These are phyloP conservation scores for Ciconia maguari DNA, from an alignment of 2,113 vertebrate species.

Conservation along the genomic window DNA sequence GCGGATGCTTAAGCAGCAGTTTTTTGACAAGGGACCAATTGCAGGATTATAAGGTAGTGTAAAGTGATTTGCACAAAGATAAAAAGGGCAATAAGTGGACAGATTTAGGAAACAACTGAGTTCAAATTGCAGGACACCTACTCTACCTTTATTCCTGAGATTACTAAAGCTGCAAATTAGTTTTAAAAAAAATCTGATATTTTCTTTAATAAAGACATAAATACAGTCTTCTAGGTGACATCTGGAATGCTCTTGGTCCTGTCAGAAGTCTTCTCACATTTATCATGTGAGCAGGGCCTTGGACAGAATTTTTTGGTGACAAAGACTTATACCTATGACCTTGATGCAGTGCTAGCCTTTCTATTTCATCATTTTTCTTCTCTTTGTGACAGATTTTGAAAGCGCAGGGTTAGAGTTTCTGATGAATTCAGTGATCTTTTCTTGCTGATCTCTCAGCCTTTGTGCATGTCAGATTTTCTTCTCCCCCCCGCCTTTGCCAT, in stretches of 20 bases:
- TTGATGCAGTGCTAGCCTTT: background rate
- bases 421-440: background rate
- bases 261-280: background rate
- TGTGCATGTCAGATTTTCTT: background rate
- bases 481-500: background rate
- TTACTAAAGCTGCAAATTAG: background rate
- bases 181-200: fast-evolving
- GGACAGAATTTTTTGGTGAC: background rate
- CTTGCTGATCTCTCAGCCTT: background rate
- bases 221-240: background rate
- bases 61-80: background rate
- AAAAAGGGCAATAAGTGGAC: background rate
- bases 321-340: background rate
- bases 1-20: background rate
- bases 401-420: background rate
- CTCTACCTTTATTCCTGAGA: background rate
- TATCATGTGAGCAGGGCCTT: background rate
- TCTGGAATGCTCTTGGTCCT: background rate
- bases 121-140: background rate
- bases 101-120: background rate
- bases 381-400: background rate
- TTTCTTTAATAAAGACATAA: background rate
- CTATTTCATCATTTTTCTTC: background rate
- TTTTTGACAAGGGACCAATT: background rate
- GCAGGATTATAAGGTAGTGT: background rate